Percentiles rank a stretch among this genome's conserved stretches.
These are phyloP conservation scores for Lasioglossum baleicum DNA, from an alignment of 1,140 invertebrate genomes.

Conservation along the genomic window DNA sequence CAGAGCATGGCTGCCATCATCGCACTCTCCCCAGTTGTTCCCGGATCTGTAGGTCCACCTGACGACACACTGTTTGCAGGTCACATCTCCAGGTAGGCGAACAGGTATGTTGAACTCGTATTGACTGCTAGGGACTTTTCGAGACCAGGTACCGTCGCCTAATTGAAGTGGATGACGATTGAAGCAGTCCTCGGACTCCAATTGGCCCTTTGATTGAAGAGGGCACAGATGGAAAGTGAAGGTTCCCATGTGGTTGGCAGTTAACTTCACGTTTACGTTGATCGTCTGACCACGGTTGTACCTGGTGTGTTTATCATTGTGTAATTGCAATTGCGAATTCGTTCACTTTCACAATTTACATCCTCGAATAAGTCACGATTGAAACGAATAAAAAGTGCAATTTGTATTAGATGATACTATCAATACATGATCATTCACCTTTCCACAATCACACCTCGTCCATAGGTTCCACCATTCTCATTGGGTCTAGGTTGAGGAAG, in stretches of 20 bases:
- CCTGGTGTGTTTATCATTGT: constrained; percentile 10
- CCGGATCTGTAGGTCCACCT: constrained; percentile 84
- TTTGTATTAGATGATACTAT: no score
- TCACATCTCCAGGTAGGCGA: constrained; percentile 80
- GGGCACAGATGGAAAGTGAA: constrained; percentile 83
- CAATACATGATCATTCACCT: constrained; percentile 53
- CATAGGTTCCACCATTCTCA: constrained; percentile 81
- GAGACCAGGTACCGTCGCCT: constrained; percentile 72
- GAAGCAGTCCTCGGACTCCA: constrained; percentile 84
- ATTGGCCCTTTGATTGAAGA: constrained; percentile 68
- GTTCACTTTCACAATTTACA: no score
- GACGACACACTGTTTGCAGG: constrained; percentile 84
- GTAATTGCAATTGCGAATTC: no score
- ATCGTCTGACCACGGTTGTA: constrained; percentile 73
- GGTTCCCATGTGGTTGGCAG: constrained; percentile 84
- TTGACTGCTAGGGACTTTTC: constrained; percentile 6
- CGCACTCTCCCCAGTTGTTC: constrained; percentile 82
- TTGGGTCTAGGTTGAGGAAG: constrained; percentile 77
- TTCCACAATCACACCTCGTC: constrained; percentile 75
- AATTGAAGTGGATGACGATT: constrained; percentile 81
- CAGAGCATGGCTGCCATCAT: constrained; percentile 69
- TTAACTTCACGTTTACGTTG: constrained; percentile 75
- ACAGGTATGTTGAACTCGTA: constrained; percentile 66
- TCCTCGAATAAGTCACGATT: no score
- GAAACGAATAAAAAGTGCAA: no score